Percentiles rank a stretch among this genome's conserved stretches.
Conservation (phyloP, 2,888 invertebrate genomes). For the Exephanes ischioxanthus region DNA sequence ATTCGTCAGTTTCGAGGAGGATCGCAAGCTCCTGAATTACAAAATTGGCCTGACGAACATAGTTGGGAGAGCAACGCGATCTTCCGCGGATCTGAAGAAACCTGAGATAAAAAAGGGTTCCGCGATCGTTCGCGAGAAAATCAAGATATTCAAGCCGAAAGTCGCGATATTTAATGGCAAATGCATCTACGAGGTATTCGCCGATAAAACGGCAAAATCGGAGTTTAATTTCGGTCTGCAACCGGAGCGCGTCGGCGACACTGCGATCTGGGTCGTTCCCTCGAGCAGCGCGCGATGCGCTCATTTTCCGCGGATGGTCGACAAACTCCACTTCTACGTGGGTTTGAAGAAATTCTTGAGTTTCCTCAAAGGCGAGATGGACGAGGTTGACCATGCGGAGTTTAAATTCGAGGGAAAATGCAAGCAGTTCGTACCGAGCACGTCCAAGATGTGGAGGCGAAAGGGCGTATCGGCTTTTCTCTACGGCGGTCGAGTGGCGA, state of each 20-base stretch:
- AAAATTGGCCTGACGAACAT: constrained; percentile 83
- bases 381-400: constrained; percentile 75
- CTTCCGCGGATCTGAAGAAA: constrained; percentile 80
- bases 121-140: constrained; percentile 76
- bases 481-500: constrained; percentile 79
- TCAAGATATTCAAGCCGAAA: constrained; percentile 79
- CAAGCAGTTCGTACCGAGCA: constrained; percentile 77
- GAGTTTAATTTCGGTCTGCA: constrained; percentile 81
- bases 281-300: constrained; percentile 83
- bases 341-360: constrained; percentile 80
- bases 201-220: constrained; percentile 73
- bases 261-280: constrained; percentile 82
- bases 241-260: constrained; percentile 75
- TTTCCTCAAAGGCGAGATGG: constrained; percentile 79
- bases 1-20: constrained; percentile 79
- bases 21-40: constrained; percentile 77
- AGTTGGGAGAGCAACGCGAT: constrained; percentile 80
- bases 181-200: constrained; percentile 82
- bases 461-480: constrained; percentile 79
- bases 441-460: constrained; percentile 82
- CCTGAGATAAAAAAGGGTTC: constrained; percentile 81
- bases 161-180: constrained; percentile 83
- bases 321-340: constrained; percentile 82
- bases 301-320: constrained; percentile 82
- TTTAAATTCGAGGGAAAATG: constrained; percentile 80